Conservation (phyloP, 2,888 invertebrate genomes). For the Parnassius glacialis region DNA sequence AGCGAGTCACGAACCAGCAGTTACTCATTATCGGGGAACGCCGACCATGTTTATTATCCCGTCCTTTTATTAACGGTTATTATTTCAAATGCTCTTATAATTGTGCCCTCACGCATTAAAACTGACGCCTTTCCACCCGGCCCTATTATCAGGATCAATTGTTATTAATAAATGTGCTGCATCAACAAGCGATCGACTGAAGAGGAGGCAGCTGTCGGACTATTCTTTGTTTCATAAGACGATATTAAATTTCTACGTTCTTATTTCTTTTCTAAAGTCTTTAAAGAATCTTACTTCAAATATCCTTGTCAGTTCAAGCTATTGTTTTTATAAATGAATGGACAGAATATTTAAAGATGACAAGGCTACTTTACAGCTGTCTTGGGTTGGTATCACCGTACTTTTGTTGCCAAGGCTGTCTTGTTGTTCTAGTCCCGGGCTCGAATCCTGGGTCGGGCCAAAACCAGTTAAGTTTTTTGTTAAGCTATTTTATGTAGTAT, state of each 20-base stretch:
- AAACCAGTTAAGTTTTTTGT: too few species aligned
- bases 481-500: too few species aligned
- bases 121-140: slow-evolving; percentile 24
- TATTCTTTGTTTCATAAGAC: slow-evolving; percentile 42
- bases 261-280: slow-evolving; percentile 26
- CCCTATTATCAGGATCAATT: slow-evolving; percentile 61
- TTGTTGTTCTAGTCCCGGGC: too few species aligned
- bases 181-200: slow-evolving; percentile 51
- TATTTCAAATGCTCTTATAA: slow-evolving; percentile 26
- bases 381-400: too few species aligned
- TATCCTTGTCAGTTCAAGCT: too few species aligned
- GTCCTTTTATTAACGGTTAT: slow-evolving; percentile 14
- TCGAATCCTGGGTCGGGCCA: too few species aligned
- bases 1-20: slow-evolving; percentile 15
- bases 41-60: slow-evolving; percentile 4
- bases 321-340: too few species aligned
- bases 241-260: slow-evolving; percentile 37
- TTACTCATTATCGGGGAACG: slow-evolving; percentile 9
- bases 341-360: too few species aligned
- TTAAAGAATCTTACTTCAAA: neutral
- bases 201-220: slow-evolving; percentile 40
- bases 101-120: slow-evolving; percentile 31
- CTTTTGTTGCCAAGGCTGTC: too few species aligned
- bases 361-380: too few species aligned
- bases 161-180: slow-evolving; percentile 60